phyloP scores from a whole-genome alignment of 2,113 vertebrate genomes.

The Nicator chloris region DNA sequence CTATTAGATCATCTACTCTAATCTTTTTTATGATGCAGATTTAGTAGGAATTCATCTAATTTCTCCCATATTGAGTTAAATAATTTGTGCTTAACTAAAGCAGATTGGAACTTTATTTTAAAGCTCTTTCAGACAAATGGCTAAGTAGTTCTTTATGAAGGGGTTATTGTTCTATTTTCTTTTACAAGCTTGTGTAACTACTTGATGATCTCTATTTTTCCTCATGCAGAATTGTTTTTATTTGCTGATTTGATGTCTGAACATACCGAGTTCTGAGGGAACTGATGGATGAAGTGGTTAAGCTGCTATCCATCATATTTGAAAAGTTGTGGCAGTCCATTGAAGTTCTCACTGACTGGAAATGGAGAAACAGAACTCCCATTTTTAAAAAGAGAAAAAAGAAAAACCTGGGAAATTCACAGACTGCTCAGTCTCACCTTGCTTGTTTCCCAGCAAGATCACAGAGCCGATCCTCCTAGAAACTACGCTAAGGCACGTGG shows the following conservation, averaged over 20 bases:
- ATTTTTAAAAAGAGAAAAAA: background rate
- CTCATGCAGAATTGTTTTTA: background rate
- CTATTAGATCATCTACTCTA: constrained; percentile 46
- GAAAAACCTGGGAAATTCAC: background rate
- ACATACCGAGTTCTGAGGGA: background rate
- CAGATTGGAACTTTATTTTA: constrained; percentile 46
- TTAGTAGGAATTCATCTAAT: constrained; percentile 28
- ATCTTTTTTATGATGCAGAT: constrained; percentile 48
- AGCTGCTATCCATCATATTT: background rate
- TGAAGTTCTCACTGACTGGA: background rate
- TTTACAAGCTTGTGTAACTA: background rate
- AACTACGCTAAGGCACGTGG: background rate
- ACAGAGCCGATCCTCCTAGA: background rate
- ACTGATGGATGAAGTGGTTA: background rate
- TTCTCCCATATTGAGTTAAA: constrained; percentile 37
- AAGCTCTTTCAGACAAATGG: background rate
- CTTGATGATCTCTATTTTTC: background rate
- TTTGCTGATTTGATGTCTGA: background rate
- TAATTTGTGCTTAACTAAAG: constrained; percentile 54
- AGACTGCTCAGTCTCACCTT: background rate
- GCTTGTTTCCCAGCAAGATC: background rate
- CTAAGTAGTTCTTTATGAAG: background rate
- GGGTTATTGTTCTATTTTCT: background rate
- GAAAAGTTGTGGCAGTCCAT: background rate
- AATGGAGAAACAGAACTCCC: background rate